These are phyloP conservation scores for Drosophila falleni DNA, from an alignment of 2,888 invertebrate genomes.

Conservation along the genomic window DNA sequence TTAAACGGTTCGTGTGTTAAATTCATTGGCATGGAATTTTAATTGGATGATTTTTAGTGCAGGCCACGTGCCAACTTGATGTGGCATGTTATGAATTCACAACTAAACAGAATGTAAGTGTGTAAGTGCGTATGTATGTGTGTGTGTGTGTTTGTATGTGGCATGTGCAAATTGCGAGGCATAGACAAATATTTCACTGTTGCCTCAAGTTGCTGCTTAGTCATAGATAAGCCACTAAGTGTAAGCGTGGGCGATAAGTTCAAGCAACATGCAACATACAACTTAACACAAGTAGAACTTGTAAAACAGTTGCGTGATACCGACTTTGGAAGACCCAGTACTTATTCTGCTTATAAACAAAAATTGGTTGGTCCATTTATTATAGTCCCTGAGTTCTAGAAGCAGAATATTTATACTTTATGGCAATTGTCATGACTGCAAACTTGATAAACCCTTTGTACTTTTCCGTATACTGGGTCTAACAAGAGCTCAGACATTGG, in stretches of 20 bases:
- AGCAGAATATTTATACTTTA: too few relatives aligned
- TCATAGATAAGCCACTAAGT: conserved; percentile 69
- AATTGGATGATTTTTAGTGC: conserved; percentile 76
- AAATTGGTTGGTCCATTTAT: too few relatives aligned
- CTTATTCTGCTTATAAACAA: too few relatives aligned
- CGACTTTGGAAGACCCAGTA: not conserved
- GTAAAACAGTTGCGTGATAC: not conserved
- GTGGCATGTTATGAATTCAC: conserved; percentile 56
- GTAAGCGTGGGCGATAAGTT: conserved; percentile 61
- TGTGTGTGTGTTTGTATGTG: not conserved
- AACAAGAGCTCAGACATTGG: conserved; percentile 31
- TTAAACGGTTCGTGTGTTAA: conserved; percentile 70
- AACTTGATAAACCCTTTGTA: not conserved
- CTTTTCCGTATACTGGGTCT: too few relatives aligned
- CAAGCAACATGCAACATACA: conserved; percentile 29
- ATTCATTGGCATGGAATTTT: conserved; percentile 77
- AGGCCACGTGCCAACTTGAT: conserved; percentile 68
- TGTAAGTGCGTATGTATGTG: not conserved
- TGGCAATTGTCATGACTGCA: not conserved
- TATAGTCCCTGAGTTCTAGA: too few relatives aligned
- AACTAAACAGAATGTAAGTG: conserved; percentile 35
- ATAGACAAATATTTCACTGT: conserved; percentile 65
- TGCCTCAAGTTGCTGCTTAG: conserved; percentile 52
- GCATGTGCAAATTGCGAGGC: conserved; percentile 42
- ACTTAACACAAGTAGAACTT: conserved; percentile 1